Base-by-base conservation (phyloP, 2,113 vertebrate genomes). In the Synchiropus splendidus region DNA sequence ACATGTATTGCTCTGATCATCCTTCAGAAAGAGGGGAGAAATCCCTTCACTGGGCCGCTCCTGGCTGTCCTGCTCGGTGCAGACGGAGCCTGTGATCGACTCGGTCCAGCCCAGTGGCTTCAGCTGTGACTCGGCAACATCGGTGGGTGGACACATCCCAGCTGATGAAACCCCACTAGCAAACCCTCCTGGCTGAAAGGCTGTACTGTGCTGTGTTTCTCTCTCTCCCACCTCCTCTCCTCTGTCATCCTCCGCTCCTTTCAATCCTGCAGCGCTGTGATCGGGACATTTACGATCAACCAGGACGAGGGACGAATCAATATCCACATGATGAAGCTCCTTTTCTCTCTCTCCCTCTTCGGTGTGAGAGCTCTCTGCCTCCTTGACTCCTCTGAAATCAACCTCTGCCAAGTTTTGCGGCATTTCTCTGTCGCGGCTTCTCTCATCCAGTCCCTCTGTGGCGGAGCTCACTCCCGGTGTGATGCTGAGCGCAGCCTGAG, bases 51-150 rank as follows among this genome's bases (percentile, higher is more conserved):
- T 52, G 51, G 53, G 52, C 42, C 48, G 48, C 42, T 73, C 59
- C 53, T 40, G 50, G 41, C 18, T 30, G 47, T 76, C 64, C 66
- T 45, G 54, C 45, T 75, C 51, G 32, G 61, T 62, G 63, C 48
- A 55, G 50, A 67, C 58, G 74, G 61, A 60, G 41, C 53, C 53
- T 27, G 4, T 57, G 49, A 51, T 61, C 39, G 49, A 16, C 67
- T 80, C 61, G 41, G 35, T 67, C 51, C 51, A n/a, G 60, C 68
- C 50, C 61, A 67, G 67, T 63, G 64, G 61, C 64, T 72, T 71
- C 43, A 66, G 59, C 72, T 49, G 73, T 79, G 77, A 80, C 75
- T 80, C 75, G 49, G 75, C 67, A 79, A 80, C 74, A 68, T 77
- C 36, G 39, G 51, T 68, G 76, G 77, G 75, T 54, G 76, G 70